phyloP scores from a whole-genome alignment of 2,797 vertebrate species.

The Neopelma chrysocephalum region DNA sequence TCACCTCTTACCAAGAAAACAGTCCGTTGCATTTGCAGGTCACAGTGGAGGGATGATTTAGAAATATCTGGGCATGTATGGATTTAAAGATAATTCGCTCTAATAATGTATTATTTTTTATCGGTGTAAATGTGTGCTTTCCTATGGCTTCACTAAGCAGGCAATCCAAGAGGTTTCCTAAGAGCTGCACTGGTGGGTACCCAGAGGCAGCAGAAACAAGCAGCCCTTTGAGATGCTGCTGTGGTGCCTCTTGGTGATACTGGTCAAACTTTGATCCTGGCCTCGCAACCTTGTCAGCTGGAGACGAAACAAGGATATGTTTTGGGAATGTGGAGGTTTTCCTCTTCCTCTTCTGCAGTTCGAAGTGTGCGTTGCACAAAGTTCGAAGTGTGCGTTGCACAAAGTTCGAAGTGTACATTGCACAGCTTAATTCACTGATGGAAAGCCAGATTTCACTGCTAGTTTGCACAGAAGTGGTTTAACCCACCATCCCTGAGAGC shows the following conservation, averaged over 20 bases:
- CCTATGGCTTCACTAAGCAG: neutral
- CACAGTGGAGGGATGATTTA: neutral
- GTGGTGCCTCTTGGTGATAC: neutral
- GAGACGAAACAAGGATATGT: neutral
- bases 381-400: no score
- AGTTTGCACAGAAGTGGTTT: neutral
- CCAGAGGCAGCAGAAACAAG: neutral
- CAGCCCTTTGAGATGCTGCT: neutral
- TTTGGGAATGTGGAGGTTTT: neutral
- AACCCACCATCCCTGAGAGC: neutral
- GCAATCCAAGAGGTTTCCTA: neutral
- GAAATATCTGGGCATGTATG: neutral
- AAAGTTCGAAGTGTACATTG: fast-evolving
- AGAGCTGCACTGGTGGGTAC: neutral
- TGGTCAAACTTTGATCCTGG: neutral
- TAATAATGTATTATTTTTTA: neutral
- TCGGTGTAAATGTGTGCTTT: fast-evolving
- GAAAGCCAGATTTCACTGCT: neutral
- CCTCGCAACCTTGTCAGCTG: neutral
- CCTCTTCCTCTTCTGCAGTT: neutral
- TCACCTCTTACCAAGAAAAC: neutral
- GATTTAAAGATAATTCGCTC: neutral
- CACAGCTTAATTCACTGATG: fast-evolving
- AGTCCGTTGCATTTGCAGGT: neutral
- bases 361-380: fast-evolving